Evolutionary conservation across 2,113 vertebrate species (phyloP).

Genomic region (Neotoma lepida): DNA sequence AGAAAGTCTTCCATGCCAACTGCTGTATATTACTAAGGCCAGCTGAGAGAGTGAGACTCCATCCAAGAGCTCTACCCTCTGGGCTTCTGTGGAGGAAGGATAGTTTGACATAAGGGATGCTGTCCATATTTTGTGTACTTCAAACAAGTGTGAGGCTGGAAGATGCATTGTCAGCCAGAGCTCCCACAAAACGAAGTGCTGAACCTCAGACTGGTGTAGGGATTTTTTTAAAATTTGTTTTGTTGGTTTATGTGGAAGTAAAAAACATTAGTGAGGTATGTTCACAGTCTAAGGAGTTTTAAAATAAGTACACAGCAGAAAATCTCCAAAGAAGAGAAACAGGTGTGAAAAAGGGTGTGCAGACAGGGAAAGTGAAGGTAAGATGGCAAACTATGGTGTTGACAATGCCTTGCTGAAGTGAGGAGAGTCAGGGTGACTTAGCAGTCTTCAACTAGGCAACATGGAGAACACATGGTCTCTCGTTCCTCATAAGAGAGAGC

Average conservation of each 20-base stretch:
- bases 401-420: background rate
- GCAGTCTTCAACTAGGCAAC: background rate
- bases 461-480: background rate
- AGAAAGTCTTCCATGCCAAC: background rate
- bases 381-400: background rate
- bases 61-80: background rate
- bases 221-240: background rate
- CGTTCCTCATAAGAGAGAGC: background rate
- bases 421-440: background rate
- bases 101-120: background rate
- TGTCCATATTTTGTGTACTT: background rate
- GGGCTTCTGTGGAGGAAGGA: background rate
- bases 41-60: background rate
- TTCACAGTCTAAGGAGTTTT: background rate
- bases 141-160: background rate
- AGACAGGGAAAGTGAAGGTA: background rate
- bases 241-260: background rate
- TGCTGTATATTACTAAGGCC: background rate
- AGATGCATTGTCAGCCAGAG: background rate
- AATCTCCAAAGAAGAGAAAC: background rate
- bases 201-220: background rate
- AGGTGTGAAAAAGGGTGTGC: background rate
- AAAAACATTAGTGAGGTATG: background rate
- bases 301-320: background rate
- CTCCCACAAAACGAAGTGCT: slow-evolving; percentile 2